Evolutionary conservation across 2,888 invertebrate species (phyloP).

Genomic region (Leucophenga maculata): DNA sequence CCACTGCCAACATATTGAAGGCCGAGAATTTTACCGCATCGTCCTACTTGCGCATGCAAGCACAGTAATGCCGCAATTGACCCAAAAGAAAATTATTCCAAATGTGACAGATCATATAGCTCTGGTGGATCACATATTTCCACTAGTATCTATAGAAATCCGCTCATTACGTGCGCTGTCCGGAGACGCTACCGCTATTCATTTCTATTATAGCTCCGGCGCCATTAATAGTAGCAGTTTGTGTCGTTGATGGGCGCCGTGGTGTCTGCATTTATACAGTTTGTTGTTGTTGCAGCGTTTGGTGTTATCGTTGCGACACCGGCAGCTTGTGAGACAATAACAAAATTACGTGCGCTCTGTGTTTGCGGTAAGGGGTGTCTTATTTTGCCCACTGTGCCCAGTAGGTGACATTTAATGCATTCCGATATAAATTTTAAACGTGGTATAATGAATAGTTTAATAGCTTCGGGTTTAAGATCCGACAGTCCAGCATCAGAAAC

Average conservation of each 20-base stretch:
- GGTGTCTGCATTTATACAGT: slow-evolving; percentile 47
- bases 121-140: slow-evolving; percentile 73
- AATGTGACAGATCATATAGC: slow-evolving; percentile 80
- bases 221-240: slow-evolving; percentile 36
- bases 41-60: too few relatives aligned
- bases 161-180: slow-evolving; percentile 31
- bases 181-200: slow-evolving; percentile 32
- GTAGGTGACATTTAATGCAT: slow-evolving; percentile 75
- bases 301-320: slow-evolving; percentile 42
- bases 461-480: slow-evolving; percentile 91
- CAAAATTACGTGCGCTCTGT: slow-evolving; percentile 65
- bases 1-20: too few relatives aligned
- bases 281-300: slow-evolving; percentile 47
- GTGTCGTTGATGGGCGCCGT: slow-evolving; percentile 58
- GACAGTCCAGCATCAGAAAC: slow-evolving; percentile 93
- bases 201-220: slow-evolving; percentile 10
- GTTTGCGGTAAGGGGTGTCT: slow-evolving; percentile 73
- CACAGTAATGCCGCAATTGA: too few relatives aligned
- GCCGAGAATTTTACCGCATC: too few relatives aligned
- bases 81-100: too few relatives aligned
- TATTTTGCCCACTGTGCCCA: slow-evolving; percentile 77
- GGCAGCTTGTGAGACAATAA: slow-evolving; percentile 63
- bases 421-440: slow-evolving; percentile 84
- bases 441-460: slow-evolving; percentile 85
- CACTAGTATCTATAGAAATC: slow-evolving; percentile 75